These are phyloP conservation scores for Ellobius talpinus DNA, from an alignment of 2,113 vertebrate genomes.

Conservation along the genomic window DNA sequence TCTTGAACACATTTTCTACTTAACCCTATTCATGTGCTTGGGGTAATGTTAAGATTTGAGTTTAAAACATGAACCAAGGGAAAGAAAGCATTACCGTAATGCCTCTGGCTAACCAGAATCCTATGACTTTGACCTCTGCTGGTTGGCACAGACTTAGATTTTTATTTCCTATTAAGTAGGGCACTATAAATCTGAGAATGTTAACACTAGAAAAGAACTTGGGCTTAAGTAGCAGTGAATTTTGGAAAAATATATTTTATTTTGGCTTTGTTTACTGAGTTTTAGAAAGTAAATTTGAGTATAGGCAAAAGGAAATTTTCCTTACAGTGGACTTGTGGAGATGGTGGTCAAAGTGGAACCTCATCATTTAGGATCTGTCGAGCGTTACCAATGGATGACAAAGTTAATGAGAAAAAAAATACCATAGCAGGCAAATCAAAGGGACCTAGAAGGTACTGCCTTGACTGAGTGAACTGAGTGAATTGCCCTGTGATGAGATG, in stretches of 20 bases:
- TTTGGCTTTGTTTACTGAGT: conserved; percentile 15
- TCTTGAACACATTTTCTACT: conserved; percentile 54
- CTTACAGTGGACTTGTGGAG: not conserved
- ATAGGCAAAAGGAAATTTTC: not conserved
- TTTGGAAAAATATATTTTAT: not conserved
- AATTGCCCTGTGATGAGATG: not conserved
- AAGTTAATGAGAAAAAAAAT: conserved; percentile 19
- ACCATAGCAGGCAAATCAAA: not conserved
- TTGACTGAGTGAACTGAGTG: not conserved
- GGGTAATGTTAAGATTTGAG: conserved; percentile 23
- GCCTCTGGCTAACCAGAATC: not conserved
- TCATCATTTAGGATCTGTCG: not conserved
- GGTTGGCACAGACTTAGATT: not conserved
- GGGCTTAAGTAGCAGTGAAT: not conserved
- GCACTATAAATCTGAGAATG: not conserved
- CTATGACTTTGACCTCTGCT: not conserved
- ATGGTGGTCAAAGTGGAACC: not conserved
- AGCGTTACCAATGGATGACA: not conserved
- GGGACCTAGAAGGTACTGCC: not conserved
- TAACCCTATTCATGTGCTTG: not conserved
- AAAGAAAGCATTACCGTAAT: conserved; percentile 17
- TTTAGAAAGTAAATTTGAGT: conserved; percentile 43
- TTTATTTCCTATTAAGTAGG: conserved; percentile 17
- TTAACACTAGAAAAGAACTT: conserved; percentile 7
- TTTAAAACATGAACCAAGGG: not conserved